phyloP scores from a whole-genome alignment of 37 sponge, comb jelly and placozoan species.

The Chondrilla cf. caribensis region DNA sequence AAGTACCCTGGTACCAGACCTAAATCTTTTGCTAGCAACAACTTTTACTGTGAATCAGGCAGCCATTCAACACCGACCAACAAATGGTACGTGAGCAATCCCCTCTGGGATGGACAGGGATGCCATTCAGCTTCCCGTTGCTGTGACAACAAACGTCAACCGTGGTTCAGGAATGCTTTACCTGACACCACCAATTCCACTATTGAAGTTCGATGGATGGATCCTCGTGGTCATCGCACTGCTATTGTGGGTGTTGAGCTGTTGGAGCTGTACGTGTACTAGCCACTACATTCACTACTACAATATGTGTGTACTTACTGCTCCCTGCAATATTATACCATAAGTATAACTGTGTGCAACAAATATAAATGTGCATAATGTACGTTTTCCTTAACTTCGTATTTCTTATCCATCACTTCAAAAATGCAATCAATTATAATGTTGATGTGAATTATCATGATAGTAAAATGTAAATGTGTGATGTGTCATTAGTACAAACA shows the following conservation, averaged over 20 bases:
- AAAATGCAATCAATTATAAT: not conserved
- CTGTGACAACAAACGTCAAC: not conserved
- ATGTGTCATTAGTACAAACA: not conserved
- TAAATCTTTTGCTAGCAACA: not conserved
- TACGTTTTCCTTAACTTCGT: too few species aligned
- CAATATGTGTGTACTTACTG: too few species aligned
- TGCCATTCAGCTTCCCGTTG: not conserved
- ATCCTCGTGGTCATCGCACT: too few species aligned
- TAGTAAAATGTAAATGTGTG: not conserved
- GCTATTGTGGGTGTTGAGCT: too few species aligned
- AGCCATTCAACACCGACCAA: not conserved
- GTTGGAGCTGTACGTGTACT: too few species aligned
- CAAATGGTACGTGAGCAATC: not conserved
- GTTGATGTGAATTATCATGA: not conserved
- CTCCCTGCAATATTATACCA: too few species aligned
- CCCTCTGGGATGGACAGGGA: not conserved
- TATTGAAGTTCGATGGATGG: conserved; percentile 18
- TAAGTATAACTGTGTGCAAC: too few species aligned
- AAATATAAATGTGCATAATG: too few species aligned
- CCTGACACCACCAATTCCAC: not conserved
- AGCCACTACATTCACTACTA: too few species aligned
- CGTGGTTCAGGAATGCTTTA: conserved; percentile 6
- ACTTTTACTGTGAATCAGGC: not conserved
- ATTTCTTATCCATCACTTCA: too few species aligned
- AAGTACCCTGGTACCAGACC: not conserved